Evolutionary conservation across 2,797 vertebrate genomes (phyloP).

Genomic region (Sorex maritimensis): DNA sequence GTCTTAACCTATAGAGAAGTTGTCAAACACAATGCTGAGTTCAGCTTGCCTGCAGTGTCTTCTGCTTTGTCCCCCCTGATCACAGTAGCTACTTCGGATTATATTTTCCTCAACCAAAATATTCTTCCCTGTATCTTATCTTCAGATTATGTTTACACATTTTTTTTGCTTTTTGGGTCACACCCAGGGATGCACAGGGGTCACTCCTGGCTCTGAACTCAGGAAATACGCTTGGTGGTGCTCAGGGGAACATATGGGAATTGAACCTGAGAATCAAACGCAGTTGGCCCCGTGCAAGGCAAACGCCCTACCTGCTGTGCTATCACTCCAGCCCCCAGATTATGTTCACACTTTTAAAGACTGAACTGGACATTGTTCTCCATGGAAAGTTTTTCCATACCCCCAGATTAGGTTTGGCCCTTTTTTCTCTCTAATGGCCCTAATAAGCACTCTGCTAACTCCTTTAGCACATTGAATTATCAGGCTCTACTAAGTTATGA

Average conservation of each 20-base stretch:
- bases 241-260: no score
- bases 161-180: neutral
- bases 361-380: neutral
- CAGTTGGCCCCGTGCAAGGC: no score
- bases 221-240: no score
- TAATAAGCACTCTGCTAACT: neutral
- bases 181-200: no score
- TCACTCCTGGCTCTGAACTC: no score
- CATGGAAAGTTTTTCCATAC: neutral
- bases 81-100: neutral
- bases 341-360: neutral
- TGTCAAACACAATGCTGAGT: neutral
- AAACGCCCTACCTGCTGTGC: no score
- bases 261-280: no score
- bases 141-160: neutral
- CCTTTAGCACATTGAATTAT: neutral
- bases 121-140: neutral
- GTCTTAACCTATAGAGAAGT: neutral
- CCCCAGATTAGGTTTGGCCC: neutral
- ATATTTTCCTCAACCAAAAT: constrained; percentile 21
- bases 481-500: neutral
- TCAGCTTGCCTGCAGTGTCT: constrained; percentile 2
- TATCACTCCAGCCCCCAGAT: neutral
- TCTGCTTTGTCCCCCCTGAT: constrained; percentile 21
- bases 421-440: neutral